Evolutionary conservation across 2,113 vertebrate species (phyloP).

Genomic region (Megaleporinus macrocephalus): DNA sequence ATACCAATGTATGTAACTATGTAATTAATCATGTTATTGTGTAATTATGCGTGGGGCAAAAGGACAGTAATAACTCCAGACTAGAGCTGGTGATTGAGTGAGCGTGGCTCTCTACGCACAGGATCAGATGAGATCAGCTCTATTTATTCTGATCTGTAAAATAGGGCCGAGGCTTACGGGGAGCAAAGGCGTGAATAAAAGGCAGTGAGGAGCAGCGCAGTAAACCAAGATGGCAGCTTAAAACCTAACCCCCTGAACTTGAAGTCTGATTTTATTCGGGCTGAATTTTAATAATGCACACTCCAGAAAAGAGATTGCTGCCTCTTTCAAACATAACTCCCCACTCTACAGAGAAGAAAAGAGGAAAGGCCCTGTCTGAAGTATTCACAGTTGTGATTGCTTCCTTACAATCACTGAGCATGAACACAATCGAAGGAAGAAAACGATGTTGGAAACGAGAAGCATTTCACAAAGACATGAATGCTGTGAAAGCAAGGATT

Average conservation of each 20-base stretch:
- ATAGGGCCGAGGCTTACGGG: not conserved
- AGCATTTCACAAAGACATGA: not conserved
- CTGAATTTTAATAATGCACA: not conserved
- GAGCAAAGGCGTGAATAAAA: not conserved
- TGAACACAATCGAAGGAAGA: not conserved
- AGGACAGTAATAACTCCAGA: too few species aligned
- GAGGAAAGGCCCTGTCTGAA: not conserved
- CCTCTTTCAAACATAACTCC: not conserved
- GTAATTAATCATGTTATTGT: too few species aligned
- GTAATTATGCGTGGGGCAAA: too few species aligned
- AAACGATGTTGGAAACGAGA: too few species aligned
- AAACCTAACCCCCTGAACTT: not conserved
- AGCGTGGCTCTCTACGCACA: not conserved
- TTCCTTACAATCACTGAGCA: slow-evolving; percentile 1
- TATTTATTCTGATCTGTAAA: slow-evolving; percentile 13
- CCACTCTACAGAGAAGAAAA: not conserved
- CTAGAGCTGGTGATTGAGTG: not conserved
- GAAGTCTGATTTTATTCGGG: slow-evolving; percentile 7
- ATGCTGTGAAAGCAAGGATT: not conserved
- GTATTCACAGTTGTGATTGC: not conserved
- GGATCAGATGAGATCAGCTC: slow-evolving; percentile 1
- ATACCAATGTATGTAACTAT: too few species aligned
- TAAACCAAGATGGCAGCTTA: slow-evolving; percentile 4
- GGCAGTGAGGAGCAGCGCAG: not conserved
- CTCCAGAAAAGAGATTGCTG: not conserved